These are phyloP conservation scores for Plagodis pulveraria DNA, from an alignment of 2,888 invertebrate genomes.

Conservation along the genomic window DNA sequence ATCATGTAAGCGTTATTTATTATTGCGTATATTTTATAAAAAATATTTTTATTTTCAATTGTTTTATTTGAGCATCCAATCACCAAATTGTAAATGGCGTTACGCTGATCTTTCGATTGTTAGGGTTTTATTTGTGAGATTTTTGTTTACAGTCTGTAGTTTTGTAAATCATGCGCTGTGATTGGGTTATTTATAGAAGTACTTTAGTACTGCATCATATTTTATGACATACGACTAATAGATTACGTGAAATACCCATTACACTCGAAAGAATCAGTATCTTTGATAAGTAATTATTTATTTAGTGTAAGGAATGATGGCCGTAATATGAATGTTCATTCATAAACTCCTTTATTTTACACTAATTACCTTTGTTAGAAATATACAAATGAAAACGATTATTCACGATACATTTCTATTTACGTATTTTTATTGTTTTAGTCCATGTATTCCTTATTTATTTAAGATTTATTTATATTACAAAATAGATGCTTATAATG, in stretches of 20 bases:
- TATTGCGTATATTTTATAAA: constrained; percentile 28
- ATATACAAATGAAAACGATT: constrained; percentile 9
- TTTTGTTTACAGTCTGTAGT: constrained; percentile 22
- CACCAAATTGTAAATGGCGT: constrained; percentile 48
- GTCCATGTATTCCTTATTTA: constrained; percentile 15
- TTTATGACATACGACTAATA: background rate
- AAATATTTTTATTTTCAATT: constrained; percentile 17
- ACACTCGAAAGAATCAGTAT: constrained; percentile 50
- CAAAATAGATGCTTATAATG: constrained; percentile 26
- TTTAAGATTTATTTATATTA: constrained; percentile 18
- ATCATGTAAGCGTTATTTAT: constrained; percentile 32
- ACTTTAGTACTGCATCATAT: constrained; percentile 23
- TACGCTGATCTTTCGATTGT: constrained; percentile 41
- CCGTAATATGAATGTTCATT: constrained; percentile 45
- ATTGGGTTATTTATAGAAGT: constrained; percentile 11
- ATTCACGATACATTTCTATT: too few relatives aligned
- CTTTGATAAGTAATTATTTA: constrained; percentile 59
- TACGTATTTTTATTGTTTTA: background rate
- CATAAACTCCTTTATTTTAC: constrained; percentile 22
- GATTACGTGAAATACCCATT: constrained; percentile 8
- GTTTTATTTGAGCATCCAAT: constrained; percentile 40
- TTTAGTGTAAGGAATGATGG: constrained; percentile 57
- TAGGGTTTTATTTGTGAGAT: constrained; percentile 28
- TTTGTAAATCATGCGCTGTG: constrained; percentile 12
- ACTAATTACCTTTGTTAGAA: constrained; percentile 7